A percentile compares a stretch with the other conserved stretches of the same genome.
phyloP scores from a whole-genome alignment of 2,888 invertebrate genomes.

The Cantharis rufa region DNA sequence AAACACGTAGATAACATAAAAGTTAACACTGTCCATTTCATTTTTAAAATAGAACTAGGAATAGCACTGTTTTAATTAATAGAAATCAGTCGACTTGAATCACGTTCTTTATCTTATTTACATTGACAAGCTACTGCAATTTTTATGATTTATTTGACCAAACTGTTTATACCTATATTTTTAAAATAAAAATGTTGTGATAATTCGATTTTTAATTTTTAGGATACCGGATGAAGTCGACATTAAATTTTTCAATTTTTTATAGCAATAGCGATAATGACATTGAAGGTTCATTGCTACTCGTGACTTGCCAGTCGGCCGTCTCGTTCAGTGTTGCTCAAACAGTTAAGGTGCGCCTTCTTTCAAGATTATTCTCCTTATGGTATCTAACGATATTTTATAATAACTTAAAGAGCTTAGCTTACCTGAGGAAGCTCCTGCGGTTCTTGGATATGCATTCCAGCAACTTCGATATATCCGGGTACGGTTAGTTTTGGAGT shows the following conservation, averaged over 20 bases:
- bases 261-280: not conserved
- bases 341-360: not conserved
- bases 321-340: not conserved
- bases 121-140: not conserved
- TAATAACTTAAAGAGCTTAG: not conserved
- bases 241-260: not conserved
- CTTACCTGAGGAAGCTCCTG: conserved; percentile 41
- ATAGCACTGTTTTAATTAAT: not conserved
- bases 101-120: not conserved
- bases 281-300: not conserved
- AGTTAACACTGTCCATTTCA: not conserved
- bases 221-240: not conserved
- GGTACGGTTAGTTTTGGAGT: conserved; percentile 56
- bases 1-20: not conserved
- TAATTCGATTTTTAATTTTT: too few species aligned
- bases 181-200: too few species aligned
- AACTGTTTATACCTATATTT: too few species aligned
- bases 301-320: not conserved
- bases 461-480: conserved; percentile 59
- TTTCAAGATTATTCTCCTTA: not conserved
- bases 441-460: conserved; percentile 56
- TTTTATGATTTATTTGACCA: not conserved
- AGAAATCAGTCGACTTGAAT: not conserved
- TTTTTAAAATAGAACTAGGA: not conserved
- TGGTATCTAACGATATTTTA: not conserved